Evolutionary conservation across 2,113 vertebrate genomes (phyloP).

Genomic region (Sterna hirundo): DNA sequence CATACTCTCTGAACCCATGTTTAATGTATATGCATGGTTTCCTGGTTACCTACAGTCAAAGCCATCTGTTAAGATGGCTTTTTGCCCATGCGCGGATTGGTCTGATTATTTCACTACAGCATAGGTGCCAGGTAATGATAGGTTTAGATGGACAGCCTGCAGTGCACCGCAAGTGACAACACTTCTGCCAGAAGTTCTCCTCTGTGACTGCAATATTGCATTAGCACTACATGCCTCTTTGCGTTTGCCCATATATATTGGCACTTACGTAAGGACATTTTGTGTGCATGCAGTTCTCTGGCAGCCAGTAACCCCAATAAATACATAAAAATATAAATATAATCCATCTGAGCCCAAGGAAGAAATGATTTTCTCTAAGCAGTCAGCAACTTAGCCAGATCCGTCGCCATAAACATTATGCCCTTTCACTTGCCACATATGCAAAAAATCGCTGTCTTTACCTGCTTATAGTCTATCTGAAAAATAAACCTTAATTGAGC

Average conservation of each 20-base stretch:
- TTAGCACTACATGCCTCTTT: background rate
- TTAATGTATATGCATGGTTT: slow-evolving; percentile 52
- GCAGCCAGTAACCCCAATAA: background rate
- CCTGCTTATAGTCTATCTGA: background rate
- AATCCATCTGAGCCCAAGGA: background rate
- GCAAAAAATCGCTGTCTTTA: background rate
- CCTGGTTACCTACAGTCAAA: slow-evolving; percentile 39
- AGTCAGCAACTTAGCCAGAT: background rate
- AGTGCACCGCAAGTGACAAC: background rate
- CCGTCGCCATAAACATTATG: background rate
- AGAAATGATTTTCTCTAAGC: background rate
- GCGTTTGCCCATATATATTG: background rate
- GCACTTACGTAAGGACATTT: background rate
- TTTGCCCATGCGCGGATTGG: slow-evolving; percentile 57
- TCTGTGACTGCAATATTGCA: background rate
- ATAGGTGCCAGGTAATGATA: slow-evolving; percentile 64
- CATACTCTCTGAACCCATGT: background rate
- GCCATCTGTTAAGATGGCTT: slow-evolving; percentile 65
- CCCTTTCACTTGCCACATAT: background rate
- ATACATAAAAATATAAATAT: slow-evolving; percentile 10
- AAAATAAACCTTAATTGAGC: slow-evolving; percentile 14
- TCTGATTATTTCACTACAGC: slow-evolving; percentile 42
- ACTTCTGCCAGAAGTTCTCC: slow-evolving; percentile 46
- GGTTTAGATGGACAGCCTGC: slow-evolving; percentile 59
- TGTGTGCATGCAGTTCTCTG: background rate